Evolutionary conservation across 1,140 invertebrate species (phyloP).

Genomic region (Drosophila pallidifrons): DNA sequence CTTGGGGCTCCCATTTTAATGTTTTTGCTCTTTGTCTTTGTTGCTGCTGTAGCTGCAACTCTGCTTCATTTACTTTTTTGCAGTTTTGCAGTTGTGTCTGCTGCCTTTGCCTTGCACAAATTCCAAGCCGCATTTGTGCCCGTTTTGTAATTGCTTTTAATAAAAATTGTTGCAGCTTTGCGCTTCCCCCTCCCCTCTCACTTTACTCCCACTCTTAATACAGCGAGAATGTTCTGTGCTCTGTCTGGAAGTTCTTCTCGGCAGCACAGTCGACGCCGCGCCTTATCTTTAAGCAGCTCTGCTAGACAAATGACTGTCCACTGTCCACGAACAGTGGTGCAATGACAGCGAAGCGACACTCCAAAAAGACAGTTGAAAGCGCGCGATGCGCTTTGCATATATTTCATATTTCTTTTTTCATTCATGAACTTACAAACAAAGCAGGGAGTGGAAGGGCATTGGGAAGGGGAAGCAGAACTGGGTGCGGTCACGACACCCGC

Average conservation of each 20-base stretch:
- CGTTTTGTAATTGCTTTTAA: constrained; percentile 82
- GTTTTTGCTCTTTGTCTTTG: constrained; percentile 75
- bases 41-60: constrained; percentile 49
- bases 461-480: constrained; percentile 49
- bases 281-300: constrained; percentile 50
- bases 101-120: constrained; percentile 55
- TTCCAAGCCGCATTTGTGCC: constrained; percentile 56
- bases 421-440: constrained; percentile 29
- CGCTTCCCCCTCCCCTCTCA: constrained; percentile 39
- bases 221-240: constrained; percentile 5
- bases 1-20: constrained; percentile 51
- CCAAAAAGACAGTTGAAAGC: constrained; percentile 49
- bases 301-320: constrained; percentile 44
- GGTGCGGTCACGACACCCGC: constrained; percentile 67
- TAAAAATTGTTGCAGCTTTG: constrained; percentile 79
- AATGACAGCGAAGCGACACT: constrained; percentile 28
- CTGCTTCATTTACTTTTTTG: not conserved
- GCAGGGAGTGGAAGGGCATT: not conserved
- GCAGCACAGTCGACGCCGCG: constrained; percentile 11
- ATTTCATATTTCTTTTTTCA: constrained; percentile 57
- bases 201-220: constrained; percentile 41
- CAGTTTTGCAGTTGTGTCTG: constrained; percentile 44
- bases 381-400: constrained; percentile 80
- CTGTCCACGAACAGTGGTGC: constrained; percentile 12
- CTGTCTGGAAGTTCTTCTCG: not conserved